phyloP scores from a whole-genome alignment of 2,888 invertebrate genomes.

The Odontocerum albicorne region DNA sequence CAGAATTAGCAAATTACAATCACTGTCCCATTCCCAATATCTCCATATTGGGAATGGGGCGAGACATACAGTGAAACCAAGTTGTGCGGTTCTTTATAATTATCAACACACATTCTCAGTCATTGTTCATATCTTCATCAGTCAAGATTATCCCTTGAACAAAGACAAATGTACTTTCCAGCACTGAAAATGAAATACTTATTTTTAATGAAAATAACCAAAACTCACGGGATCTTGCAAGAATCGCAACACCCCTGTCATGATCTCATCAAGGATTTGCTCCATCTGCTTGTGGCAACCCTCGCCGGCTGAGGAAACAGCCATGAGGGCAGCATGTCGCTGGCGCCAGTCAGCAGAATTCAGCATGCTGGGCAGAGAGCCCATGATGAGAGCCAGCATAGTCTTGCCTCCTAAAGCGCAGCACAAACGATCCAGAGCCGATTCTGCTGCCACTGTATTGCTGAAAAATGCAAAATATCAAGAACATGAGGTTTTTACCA shows the following conservation, averaged over 20 bases:
- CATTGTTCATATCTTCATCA: no score
- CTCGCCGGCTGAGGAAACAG: conserved; percentile 96
- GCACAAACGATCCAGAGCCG: conserved; percentile 94
- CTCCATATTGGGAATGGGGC: no score
- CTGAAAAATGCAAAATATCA: conserved; percentile 58
- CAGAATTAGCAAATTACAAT: no score
- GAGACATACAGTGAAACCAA: no score
- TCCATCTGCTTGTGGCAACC: conserved; percentile 99
- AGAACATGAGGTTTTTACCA: no score
- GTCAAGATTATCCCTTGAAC: no score
- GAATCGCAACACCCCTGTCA: conserved; percentile 86
- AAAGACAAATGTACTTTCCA: background rate
- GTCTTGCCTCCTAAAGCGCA: conserved; percentile 93
- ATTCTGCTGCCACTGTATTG: conserved; percentile 94
- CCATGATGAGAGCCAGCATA: conserved; percentile 86
- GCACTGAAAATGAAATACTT: background rate
- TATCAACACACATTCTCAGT: no score
- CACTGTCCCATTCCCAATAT: no score
- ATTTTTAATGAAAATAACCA: background rate
- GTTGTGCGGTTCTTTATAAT: no score
- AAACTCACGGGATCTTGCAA: conserved; percentile 76
- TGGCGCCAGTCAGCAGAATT: conserved; percentile 81
- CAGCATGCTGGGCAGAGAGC: conserved; percentile 85
- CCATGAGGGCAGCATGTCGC: conserved; percentile 98
- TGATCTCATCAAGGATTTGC: conserved; percentile 86